Conservation (phyloP, 1,140 invertebrate species). For the Diplogasteroides magnus region DNA sequence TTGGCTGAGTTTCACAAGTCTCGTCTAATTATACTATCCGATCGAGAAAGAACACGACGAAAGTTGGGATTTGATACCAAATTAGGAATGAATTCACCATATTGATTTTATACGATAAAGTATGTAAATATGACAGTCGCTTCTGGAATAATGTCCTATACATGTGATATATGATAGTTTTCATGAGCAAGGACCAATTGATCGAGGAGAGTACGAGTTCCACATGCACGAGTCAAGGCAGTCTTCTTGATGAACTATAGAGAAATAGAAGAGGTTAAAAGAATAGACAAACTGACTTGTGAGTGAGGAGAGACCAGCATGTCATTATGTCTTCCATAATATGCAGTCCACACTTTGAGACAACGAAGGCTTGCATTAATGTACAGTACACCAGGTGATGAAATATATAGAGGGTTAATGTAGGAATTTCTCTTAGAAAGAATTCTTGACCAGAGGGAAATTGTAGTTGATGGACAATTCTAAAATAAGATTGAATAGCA, state of each 20-base stretch:
- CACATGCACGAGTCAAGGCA: background rate
- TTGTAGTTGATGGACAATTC: constrained; percentile 79
- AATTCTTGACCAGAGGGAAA: constrained; percentile 91
- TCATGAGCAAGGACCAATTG: no score
- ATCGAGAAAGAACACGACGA: no score
- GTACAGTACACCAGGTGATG: constrained; percentile 12
- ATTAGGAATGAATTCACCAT: no score
- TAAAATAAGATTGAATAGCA: constrained; percentile 44
- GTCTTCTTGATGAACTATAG: background rate
- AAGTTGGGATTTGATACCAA: no score
- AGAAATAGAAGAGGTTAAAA: background rate
- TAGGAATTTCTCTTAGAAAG: constrained; percentile 71
- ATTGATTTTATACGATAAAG: no score
- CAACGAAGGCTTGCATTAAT: constrained; percentile 57
- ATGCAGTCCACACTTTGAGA: constrained; percentile 85
- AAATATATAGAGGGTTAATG: constrained; percentile 72
- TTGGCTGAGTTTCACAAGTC: no score
- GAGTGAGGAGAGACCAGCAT: constrained; percentile 69
- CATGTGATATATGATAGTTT: no score
- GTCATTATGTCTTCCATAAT: constrained; percentile 96
- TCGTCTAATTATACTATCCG: no score
- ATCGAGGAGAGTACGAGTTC: background rate
- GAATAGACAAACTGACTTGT: constrained; percentile 13
- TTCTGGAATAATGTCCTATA: no score
- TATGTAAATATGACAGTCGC: no score